Conservation (phyloP, 2,888 invertebrate species). For the Tethea ocularis region DNA sequence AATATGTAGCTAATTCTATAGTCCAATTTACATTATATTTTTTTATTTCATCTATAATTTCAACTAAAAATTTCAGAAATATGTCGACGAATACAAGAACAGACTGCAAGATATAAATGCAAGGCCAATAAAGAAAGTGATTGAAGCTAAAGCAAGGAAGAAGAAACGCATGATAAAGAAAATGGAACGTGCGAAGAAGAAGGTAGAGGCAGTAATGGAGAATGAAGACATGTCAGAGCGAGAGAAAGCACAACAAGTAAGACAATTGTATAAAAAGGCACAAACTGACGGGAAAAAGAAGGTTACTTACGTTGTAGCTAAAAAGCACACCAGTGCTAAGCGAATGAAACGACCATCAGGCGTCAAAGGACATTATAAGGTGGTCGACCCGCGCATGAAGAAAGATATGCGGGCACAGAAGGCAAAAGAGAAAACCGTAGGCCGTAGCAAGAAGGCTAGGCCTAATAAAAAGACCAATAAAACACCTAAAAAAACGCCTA, state of each 20-base stretch:
- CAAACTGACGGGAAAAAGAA: conserved; percentile 93
- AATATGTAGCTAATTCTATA: too few species aligned
- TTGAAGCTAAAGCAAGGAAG: conserved; percentile 99
- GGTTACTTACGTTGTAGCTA: conserved; percentile 96
- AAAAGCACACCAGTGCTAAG: conserved; percentile 92
- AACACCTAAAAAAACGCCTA: conserved; percentile 20
- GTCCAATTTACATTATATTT: too few species aligned
- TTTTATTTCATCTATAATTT: background rate
- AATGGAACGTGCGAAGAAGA: conserved; percentile 97
- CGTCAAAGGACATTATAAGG: conserved; percentile 95
- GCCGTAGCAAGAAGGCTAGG: conserved; percentile 69
- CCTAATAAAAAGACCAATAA: conserved; percentile 39
- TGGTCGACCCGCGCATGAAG: conserved; percentile 98
- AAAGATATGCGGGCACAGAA: conserved; percentile 92
- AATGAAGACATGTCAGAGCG: conserved; percentile 94
- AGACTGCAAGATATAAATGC: conserved; percentile 94
- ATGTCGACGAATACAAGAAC: conserved; percentile 93
- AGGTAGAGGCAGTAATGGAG: conserved; percentile 96
- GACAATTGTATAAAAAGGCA: conserved; percentile 96
- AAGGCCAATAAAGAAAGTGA: conserved; percentile 98
- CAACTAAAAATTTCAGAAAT: conserved; percentile 79
- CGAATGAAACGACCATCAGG: conserved; percentile 91
- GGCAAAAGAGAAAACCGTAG: conserved; percentile 84
- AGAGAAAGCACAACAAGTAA: conserved; percentile 97
- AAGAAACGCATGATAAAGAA: conserved; percentile 94